Evolutionary conservation across 2,888 invertebrate genomes (phyloP).

Genomic region (Sylvicola fuscatus): DNA sequence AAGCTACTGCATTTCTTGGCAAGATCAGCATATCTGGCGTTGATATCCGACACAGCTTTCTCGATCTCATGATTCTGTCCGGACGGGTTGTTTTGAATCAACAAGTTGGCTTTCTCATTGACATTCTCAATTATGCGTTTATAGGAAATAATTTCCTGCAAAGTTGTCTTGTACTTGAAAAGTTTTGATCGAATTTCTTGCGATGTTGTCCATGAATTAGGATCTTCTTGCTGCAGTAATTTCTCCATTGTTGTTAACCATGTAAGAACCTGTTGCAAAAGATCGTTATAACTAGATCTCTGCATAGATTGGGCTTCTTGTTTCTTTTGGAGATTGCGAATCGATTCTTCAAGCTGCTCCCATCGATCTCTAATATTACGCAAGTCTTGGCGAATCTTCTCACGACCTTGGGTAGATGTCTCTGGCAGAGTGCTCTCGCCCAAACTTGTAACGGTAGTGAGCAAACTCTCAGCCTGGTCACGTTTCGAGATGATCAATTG

Average conservation of each 20-base stretch:
- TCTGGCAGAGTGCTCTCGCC: slow-evolving; percentile 84
- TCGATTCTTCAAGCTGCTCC: slow-evolving; percentile 70
- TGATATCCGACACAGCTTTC: slow-evolving; percentile 48
- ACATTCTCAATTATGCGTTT: slow-evolving; percentile 80
- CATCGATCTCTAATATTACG: slow-evolving; percentile 63
- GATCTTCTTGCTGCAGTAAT: slow-evolving; percentile 45
- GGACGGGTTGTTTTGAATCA: slow-evolving; percentile 29
- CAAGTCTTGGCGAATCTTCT: slow-evolving; percentile 69
- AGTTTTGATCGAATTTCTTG: slow-evolving; percentile 72
- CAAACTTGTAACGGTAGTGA: slow-evolving; percentile 49
- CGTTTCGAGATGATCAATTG: slow-evolving; percentile 56
- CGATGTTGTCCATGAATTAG: slow-evolving; percentile 49
- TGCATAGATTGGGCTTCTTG: slow-evolving; percentile 68
- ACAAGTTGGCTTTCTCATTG: slow-evolving; percentile 64
- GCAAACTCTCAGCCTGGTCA: slow-evolving; percentile 64
- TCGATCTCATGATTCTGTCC: slow-evolving; percentile 34
- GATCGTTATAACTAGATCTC: slow-evolving; percentile 70
- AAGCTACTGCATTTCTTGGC: slow-evolving; percentile 42
- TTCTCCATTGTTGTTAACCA: slow-evolving; percentile 80
- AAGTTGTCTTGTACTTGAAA: slow-evolving; percentile 63
- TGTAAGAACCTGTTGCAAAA: slow-evolving; percentile 56
- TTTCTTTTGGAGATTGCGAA: slow-evolving; percentile 65
- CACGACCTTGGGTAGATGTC: slow-evolving; percentile 79
- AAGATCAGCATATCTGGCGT: slow-evolving; percentile 52
- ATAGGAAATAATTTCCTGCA: slow-evolving; percentile 79